Base-by-base conservation (phyloP, 2,113 vertebrate species). In the Strigops habroptila region DNA sequence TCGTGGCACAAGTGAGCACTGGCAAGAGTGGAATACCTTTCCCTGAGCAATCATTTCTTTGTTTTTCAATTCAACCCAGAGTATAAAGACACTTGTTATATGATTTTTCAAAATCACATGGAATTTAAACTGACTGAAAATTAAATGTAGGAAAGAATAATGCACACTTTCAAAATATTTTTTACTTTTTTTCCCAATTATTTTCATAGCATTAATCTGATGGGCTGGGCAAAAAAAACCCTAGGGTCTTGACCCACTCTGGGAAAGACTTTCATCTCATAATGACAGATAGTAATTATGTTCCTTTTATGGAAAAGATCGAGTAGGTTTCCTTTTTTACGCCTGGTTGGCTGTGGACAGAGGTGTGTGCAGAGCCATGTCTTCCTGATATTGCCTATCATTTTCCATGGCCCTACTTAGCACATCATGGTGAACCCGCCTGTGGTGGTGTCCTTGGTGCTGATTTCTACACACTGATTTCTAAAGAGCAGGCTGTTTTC, bases 371-470 rank as follows among this genome's bases (percentile, higher is more conserved):
- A 70, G 43, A 55, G 4, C 8, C 3, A 4, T 23, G 4, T 19
- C 31, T 41, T 85, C 24, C 49, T 62, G 14, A 3, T 46, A 27
- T 7, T 46, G 19, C 7, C 57, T 41, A 2, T 41, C 12, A 14
- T 63, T 17, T 78, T 28, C 25, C 2, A 3, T 0, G 0, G 4
- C 33, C 60, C 43, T 33, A 1, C n/a, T 74, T 27, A 70, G 55
- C 17, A n/a, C 22, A 30, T 30, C 17, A 23, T 1, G 7, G 11
- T 18, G n/a, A 86, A 41, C 18, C 46, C 82, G 33, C 21, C 28
- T 64, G 28, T 31, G 21, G 10, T 17, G 19, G 8, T 41, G 37
- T 37, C 33, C 31, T 41, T 87, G 19, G 7, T 86, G 60, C 28
- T 64, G 31, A n/a, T n/a, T n/a, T n/a, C n/a, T 14, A 7, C 9